Conservation (phyloP, 2,797 vertebrate genomes). For the Oryzias sinensis region DNA sequence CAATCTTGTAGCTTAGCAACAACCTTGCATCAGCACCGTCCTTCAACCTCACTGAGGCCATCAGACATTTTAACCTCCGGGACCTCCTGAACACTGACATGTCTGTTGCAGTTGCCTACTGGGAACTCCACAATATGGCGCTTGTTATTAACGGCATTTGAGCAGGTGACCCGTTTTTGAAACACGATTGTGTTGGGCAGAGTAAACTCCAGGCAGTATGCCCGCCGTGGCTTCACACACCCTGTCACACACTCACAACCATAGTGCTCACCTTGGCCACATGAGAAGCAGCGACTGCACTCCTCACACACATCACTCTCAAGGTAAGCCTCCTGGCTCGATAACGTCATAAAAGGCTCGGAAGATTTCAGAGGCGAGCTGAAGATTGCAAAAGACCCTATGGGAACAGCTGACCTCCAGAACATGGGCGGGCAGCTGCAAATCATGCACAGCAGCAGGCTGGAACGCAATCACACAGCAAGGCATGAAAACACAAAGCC, state of each 20-base stretch:
- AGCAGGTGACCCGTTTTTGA: no score
- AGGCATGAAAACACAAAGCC: conserved; percentile 22
- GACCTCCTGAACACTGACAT: conserved; percentile 20
- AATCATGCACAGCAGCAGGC: conserved; percentile 7
- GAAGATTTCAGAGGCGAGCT: conserved; percentile 28
- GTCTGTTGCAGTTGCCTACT: conserved; percentile 5
- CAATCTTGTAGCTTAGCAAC: conserved; percentile 67
- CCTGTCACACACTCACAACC: conserved; percentile 13
- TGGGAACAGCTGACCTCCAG: conserved; percentile 40
- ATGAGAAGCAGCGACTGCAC: conserved; percentile 18
- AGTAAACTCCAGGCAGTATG: no score
- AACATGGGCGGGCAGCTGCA: conserved; percentile 24
- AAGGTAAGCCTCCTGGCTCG: conserved; percentile 33
- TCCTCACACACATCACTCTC: conserved; percentile 41
- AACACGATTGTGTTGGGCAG: no score
- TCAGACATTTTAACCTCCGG: conserved; percentile 13
- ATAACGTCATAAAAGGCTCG: conserved; percentile 45
- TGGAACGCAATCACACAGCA: conserved; percentile 6
- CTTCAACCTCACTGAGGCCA: neutral
- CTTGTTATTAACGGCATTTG: no score
- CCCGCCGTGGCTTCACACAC: conserved; percentile 7
- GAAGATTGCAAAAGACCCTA: conserved; percentile 10
- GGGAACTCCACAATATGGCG: neutral
- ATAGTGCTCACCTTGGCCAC: conserved; percentile 44
- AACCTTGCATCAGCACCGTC: conserved; percentile 23